Conservation (phyloP, 2,888 invertebrate genomes). For the Drosophila kuntzei region DNA sequence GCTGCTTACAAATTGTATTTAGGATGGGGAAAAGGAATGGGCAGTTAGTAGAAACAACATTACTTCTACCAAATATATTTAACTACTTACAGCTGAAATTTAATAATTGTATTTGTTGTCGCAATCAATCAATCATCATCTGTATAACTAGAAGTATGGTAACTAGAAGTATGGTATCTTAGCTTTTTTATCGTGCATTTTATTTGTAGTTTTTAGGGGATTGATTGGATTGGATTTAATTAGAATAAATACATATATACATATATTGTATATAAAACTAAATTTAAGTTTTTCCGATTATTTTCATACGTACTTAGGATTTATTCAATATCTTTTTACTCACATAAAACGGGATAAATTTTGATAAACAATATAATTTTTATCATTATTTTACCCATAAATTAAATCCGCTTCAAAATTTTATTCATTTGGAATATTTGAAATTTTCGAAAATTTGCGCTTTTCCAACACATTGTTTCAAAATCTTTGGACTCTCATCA, state of each 20-base stretch:
- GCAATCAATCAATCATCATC: conserved; percentile 15
- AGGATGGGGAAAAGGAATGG: background rate
- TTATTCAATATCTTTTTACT: too few species aligned
- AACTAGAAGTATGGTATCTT: background rate
- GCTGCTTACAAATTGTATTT: conserved; percentile 44
- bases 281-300: too few species aligned
- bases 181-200: too few species aligned
- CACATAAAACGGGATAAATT: too few species aligned
- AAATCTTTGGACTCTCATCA: too few species aligned
- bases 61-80: background rate
- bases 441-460: too few species aligned
- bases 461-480: too few species aligned
- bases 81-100: conserved; percentile 5
- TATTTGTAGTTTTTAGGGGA: background rate
- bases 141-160: background rate
- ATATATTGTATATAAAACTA: too few species aligned
- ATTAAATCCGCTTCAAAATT: too few species aligned
- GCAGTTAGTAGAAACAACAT: background rate
- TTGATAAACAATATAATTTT: background rate
- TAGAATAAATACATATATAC: too few species aligned
- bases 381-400: background rate
- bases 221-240: background rate
- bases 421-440: too few species aligned
- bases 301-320: too few species aligned
- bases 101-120: background rate